Evolutionary conservation across 64 coral and sea anemone species (phyloP), one percentile per base, ranked within the genome.

Genomic region (Actinia tenebrosa): DNA sequence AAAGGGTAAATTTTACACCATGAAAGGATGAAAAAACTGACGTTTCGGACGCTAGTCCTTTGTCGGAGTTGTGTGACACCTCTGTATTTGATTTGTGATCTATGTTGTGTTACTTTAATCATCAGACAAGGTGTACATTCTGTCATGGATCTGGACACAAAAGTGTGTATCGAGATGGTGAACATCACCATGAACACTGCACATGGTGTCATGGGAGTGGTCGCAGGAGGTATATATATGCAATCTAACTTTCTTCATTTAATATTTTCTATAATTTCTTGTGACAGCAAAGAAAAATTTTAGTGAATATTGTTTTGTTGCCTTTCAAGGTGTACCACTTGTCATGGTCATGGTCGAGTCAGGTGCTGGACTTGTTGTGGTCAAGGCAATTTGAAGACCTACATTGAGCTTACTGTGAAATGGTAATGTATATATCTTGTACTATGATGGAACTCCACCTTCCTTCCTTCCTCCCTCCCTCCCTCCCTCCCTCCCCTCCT

Each of bases 141-240:
- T 95, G 94, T 50, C 63, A 89, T 59, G 94, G 94, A 15, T 54
- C 53, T 26, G 94, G 94, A 60, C 78, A 86, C 80, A 71, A 90
- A 2, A 86, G 87, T 5, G 94, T 92, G 5, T 92, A 95, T 50
- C 77, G 84, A 6, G 94, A 92, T 59, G 94, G 94, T 5, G 63
- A 89, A 8, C 87, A 89, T 56, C 90, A 80, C 55, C 26, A 18
- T 17, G 90, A 86, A 42, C 3, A 86, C 19, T 95, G 94, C 20
- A 89, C 89, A 0, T 92, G 90, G 90, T 95, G 94, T 42, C 87
- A 92, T 79, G 94, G 94, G 9, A 86, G 83, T 69, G 94, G 94
- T 54, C 86, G 90, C 50, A 85, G 90, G 71, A 80, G 44, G 94
- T 95, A 83, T 37, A 37, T 37, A 37, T 37, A 37, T 83, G 1